Conservation (phyloP, 2,888 invertebrate genomes). For the Agriotes lineatus region DNA sequence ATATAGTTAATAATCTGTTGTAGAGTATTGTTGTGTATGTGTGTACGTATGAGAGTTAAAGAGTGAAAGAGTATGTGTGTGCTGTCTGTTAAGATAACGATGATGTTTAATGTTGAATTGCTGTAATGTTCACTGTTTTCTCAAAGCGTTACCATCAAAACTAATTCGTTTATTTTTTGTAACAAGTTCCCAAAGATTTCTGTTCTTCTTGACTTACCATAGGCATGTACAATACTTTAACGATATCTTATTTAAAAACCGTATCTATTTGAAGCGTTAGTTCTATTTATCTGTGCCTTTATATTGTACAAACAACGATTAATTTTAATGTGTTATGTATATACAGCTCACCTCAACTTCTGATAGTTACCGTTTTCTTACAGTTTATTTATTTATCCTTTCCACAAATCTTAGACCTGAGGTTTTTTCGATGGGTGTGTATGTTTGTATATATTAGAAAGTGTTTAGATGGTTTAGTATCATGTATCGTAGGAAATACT, state of each 20-base stretch:
- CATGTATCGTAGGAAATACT: constrained; percentile 18
- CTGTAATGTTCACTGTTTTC: constrained; percentile 58
- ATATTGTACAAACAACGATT: constrained; percentile 57
- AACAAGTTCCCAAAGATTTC: constrained; percentile 39
- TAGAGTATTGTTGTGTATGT: constrained; percentile 51
- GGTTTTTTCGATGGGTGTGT: constrained; percentile 30
- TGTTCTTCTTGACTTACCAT: constrained; percentile 16
- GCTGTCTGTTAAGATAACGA: constrained; percentile 36
- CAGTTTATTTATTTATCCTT: constrained; percentile 35
- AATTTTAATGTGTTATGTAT: constrained; percentile 45
- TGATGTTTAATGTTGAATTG: constrained; percentile 43
- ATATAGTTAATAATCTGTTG: constrained; percentile 52
- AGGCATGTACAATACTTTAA: background rate
- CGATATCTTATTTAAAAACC: constrained; percentile 9
- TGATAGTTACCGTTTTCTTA: constrained; percentile 47
- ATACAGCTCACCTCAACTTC: constrained; percentile 39
- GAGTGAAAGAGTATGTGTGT: constrained; percentile 26
- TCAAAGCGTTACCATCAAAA: constrained; percentile 53
- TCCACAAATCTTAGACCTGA: background rate
- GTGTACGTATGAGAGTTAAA: constrained; percentile 19
- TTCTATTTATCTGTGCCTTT: constrained; percentile 59
- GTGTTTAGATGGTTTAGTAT: constrained; percentile 18
- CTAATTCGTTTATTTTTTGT: constrained; percentile 56
- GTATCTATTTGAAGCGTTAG: constrained; percentile 28
- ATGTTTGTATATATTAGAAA: constrained; percentile 41